Percentiles rank a stretch among this genome's conserved stretches.
Conservation (phyloP, 2,888 invertebrate genomes). For the Ornithoptera alexandrae region DNA sequence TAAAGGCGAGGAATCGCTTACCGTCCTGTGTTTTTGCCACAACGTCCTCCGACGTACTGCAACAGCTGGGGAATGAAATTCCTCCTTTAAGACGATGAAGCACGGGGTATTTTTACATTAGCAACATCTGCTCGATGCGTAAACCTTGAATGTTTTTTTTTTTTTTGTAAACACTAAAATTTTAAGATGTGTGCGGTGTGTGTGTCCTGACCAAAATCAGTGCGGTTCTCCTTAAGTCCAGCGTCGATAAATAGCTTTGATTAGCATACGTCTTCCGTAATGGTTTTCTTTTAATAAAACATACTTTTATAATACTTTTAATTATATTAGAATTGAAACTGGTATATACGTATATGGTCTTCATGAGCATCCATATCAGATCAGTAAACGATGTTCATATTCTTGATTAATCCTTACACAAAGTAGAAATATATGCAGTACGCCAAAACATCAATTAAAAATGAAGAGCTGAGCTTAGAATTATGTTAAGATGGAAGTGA, state of each 20-base stretch:
- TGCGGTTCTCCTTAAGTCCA: background rate
- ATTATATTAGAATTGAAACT: too few species aligned
- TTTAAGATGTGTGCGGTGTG: background rate
- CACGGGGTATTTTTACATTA: background rate
- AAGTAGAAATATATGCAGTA: too few species aligned
- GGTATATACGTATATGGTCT: too few species aligned
- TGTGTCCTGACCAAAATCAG: background rate
- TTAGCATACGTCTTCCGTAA: conserved; percentile 3
- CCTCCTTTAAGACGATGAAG: background rate
- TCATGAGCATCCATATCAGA: too few species aligned
- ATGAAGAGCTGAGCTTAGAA: too few species aligned
- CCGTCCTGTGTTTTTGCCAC: background rate
- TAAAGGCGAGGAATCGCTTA: conserved; percentile 8
- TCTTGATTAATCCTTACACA: too few species aligned
- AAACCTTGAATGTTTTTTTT: background rate
- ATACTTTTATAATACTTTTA: too few species aligned
- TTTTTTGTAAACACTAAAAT: background rate
- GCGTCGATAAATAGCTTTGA: background rate
- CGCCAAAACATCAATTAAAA: too few species aligned
- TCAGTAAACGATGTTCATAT: too few species aligned
- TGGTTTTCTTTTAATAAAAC: background rate
- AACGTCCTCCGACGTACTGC: background rate
- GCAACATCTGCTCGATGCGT: background rate
- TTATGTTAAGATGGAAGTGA: too few species aligned
- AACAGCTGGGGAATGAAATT: background rate